Evolutionary conservation across 2,113 vertebrate species (phyloP).

Genomic region (Cardinalis cardinalis): DNA sequence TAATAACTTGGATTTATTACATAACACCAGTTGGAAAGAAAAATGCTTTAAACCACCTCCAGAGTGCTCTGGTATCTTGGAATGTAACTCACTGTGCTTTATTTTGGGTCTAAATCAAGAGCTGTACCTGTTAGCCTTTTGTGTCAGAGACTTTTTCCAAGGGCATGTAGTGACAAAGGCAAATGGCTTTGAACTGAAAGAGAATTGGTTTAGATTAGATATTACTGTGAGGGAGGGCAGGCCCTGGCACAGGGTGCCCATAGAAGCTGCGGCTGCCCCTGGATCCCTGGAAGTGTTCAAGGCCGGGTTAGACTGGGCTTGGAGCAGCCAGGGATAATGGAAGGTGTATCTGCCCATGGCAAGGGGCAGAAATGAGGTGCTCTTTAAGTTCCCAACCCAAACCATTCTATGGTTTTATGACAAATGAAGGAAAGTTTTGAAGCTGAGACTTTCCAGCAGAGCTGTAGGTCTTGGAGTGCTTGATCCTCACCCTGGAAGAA

Average conservation of each 20-base stretch:
- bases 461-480: neutral
- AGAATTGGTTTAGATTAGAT: neutral
- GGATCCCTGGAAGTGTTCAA: neutral
- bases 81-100: neutral
- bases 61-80: neutral
- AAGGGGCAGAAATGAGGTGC: neutral
- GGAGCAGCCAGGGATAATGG: neutral
- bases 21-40: neutral
- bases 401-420: neutral
- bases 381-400: neutral
- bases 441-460: neutral
- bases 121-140: neutral
- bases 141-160: neutral
- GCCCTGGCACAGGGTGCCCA: neutral
- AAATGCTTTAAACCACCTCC: neutral
- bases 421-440: neutral
- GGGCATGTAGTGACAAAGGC: neutral
- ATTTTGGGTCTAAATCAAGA: neutral
- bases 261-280: neutral
- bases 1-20: neutral
- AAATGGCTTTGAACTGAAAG: neutral
- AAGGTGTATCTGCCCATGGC: neutral
- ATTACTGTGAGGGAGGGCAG: neutral
- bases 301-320: rapidly evolving
- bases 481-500: neutral